These are phyloP conservation scores for Paramuricea clavata DNA, from an alignment of 92 coral and sea anemone species.

Conservation along the genomic window DNA sequence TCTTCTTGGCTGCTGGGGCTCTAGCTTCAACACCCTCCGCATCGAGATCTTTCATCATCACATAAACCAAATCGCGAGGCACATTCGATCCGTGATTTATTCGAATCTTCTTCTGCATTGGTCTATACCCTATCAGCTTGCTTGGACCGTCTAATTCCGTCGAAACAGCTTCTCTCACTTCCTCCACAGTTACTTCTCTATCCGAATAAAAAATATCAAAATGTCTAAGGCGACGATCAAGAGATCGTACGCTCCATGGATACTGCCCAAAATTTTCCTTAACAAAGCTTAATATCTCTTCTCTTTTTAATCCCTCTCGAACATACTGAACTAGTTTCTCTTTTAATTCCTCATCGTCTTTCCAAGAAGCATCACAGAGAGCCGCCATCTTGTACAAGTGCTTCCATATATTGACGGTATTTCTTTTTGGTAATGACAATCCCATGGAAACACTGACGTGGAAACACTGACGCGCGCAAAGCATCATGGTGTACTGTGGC, in stretches of 20 bases:
- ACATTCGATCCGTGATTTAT: slow-evolving; percentile 20
- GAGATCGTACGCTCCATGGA: slow-evolving; percentile 54
- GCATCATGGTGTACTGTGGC: no score
- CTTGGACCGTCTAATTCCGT: slow-evolving; percentile 25
- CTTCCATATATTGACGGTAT: no score
- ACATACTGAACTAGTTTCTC: no score
- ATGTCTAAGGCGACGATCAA: slow-evolving; percentile 27
- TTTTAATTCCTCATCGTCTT: no score
- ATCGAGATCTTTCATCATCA: slow-evolving; percentile 28
- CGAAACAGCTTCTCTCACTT: not conserved
- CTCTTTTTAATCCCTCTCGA: slow-evolving; percentile 62
- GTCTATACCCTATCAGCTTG: slow-evolving; percentile 20
- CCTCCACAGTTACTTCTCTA: slow-evolving; percentile 17
- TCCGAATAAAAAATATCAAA: slow-evolving; percentile 25
- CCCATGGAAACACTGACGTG: no score
- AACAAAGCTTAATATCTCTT: slow-evolving; percentile 67
- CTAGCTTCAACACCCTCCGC: slow-evolving; percentile 31
- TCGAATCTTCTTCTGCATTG: slow-evolving; percentile 21
- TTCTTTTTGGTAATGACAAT: no score
- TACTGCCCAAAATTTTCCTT: slow-evolving; percentile 50
- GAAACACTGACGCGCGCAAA: no score
- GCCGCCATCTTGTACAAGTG: no score
- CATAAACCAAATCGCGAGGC: slow-evolving; percentile 33
- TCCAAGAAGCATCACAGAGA: no score
- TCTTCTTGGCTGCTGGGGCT: no score